A percentile compares a stretch with the other conserved stretches of the same genome.
These are phyloP conservation scores for Zelostemma sp. DNA, from an alignment of 1,140 invertebrate genomes.

Conservation along the genomic window DNA sequence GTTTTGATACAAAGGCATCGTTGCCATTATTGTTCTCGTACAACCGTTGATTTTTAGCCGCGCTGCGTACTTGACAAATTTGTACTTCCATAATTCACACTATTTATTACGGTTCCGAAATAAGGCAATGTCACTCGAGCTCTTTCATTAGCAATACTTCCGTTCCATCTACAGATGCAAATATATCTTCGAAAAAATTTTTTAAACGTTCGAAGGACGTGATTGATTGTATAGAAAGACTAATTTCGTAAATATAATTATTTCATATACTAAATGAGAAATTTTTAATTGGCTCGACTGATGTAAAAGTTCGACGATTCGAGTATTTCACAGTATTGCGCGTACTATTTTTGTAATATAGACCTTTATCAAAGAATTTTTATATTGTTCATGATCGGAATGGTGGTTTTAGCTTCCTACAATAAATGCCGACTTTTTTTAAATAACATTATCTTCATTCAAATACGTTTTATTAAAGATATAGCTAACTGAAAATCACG, in stretches of 20 bases:
- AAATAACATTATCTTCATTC: neutral
- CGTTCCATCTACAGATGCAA: conserved; percentile 50
- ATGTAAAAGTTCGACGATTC: conserved; percentile 20
- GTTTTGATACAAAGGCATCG: conserved; percentile 41
- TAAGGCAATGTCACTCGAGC: conserved; percentile 52
- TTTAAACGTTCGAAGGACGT: conserved; percentile 45
- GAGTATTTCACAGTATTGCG: conserved; percentile 2
- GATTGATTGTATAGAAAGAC: conserved; percentile 68
- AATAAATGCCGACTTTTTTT: neutral
- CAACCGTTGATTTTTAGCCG: conserved; percentile 32
- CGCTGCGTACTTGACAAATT: conserved; percentile 47
- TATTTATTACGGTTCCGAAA: conserved; percentile 59
- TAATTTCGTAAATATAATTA: conserved; percentile 71
- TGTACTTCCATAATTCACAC: conserved; percentile 39
- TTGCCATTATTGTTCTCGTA: conserved; percentile 32
- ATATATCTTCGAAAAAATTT: conserved; percentile 50
- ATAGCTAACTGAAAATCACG: neutral
- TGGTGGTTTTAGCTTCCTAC: conserved; percentile 3
- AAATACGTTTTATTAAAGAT: conserved; percentile 1
- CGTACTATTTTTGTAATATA: conserved; percentile 5
- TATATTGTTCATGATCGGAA: conserved; percentile 2
- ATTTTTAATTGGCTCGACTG: conserved; percentile 33
- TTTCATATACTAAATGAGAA: conserved; percentile 62
- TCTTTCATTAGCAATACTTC: conserved; percentile 55
- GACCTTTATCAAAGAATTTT: conserved; percentile 1